These are phyloP conservation scores for Ommatoiulus sabulosus DNA, from an alignment of 2,888 invertebrate genomes.

Conservation along the genomic window DNA sequence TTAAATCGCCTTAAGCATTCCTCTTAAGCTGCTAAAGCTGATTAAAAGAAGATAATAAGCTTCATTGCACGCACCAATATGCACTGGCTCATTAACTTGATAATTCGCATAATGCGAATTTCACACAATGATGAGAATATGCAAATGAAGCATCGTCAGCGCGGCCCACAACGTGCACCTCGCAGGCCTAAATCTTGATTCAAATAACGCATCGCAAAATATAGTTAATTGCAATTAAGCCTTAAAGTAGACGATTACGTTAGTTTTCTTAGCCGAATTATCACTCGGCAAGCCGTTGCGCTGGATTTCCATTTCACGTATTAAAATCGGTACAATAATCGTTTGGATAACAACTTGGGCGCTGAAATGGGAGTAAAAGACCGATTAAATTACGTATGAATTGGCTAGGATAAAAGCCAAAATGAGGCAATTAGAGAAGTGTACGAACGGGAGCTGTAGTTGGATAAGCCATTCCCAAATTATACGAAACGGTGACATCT, in stretches of 20 bases:
- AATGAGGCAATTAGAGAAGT: neutral
- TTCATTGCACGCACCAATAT: slow-evolving; percentile 41
- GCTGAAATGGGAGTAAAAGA: neutral
- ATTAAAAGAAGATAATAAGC: slow-evolving; percentile 48
- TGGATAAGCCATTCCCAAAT: neutral
- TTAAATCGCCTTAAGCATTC: slow-evolving; percentile 31
- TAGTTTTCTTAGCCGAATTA: slow-evolving; percentile 13
- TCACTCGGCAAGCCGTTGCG: neutral
- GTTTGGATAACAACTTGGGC: neutral
- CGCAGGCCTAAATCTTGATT: neutral
- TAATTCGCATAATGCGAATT: slow-evolving; percentile 38
- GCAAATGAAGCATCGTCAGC: neutral
- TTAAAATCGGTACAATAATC: slow-evolving; percentile 19
- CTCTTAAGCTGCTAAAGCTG: slow-evolving; percentile 41
- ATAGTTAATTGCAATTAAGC: slow-evolving; percentile 32
- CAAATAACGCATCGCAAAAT: slow-evolving; percentile 14
- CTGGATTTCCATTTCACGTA: neutral
- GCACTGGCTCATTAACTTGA: slow-evolving; percentile 44
- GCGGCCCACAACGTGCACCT: neutral
- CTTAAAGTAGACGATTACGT: neutral
- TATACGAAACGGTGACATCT: neutral
- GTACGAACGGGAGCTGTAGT: neutral
- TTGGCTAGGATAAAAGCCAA: neutral
- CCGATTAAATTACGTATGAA: neutral
- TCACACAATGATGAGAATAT: slow-evolving; percentile 47